Percentiles rank a stretch among this genome's conserved stretches.
phyloP scores from a whole-genome alignment of 2,888 invertebrate species.

The Hirtodrosophila trivittata region DNA sequence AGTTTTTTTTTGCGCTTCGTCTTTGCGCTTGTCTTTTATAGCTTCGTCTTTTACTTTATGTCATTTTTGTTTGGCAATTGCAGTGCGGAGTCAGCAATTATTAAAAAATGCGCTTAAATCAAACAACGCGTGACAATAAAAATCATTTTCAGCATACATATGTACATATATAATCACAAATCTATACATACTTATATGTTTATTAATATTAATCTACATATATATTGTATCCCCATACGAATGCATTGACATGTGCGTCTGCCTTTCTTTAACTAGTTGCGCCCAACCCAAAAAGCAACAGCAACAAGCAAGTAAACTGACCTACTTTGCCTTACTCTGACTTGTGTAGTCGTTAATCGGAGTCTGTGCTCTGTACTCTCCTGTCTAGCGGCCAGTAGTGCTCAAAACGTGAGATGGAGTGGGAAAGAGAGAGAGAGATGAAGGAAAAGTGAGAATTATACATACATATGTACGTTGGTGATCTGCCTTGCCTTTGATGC shows the following conservation, averaged over 20 bases:
- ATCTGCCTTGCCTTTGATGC: slow-evolving; percentile 28
- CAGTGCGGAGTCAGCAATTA: slow-evolving; percentile 19
- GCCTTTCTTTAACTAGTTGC: slow-evolving; percentile 33
- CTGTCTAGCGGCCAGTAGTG: not conserved
- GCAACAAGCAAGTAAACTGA: slow-evolving; percentile 58
- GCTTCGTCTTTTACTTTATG: slow-evolving; percentile 3
- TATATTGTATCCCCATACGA: not conserved
- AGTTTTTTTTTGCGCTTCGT: not conserved
- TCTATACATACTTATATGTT: slow-evolving; percentile 3
- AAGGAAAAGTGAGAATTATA: slow-evolving; percentile 1
- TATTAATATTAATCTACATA: not conserved
- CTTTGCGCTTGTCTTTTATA: slow-evolving; percentile 6
- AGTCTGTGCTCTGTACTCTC: slow-evolving; percentile 30
- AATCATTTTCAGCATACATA: slow-evolving; percentile 41
- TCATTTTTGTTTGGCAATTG: slow-evolving; percentile 7
- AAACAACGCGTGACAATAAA: slow-evolving; percentile 36
- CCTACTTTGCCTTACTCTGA: slow-evolving; percentile 56
- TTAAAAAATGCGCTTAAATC: slow-evolving; percentile 28
- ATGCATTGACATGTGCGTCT: not conserved
- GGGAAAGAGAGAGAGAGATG: slow-evolving; percentile 11
- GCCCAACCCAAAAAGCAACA: slow-evolving; percentile 23
- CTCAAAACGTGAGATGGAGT: slow-evolving; percentile 22
- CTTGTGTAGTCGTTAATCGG: slow-evolving; percentile 37
- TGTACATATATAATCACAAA: no score
- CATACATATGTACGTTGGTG: slow-evolving; percentile 7